Percentiles rank a stretch among this genome's conserved stretches.
Conservation (phyloP, 2,888 invertebrate genomes). For the Hyalella azteca region DNA sequence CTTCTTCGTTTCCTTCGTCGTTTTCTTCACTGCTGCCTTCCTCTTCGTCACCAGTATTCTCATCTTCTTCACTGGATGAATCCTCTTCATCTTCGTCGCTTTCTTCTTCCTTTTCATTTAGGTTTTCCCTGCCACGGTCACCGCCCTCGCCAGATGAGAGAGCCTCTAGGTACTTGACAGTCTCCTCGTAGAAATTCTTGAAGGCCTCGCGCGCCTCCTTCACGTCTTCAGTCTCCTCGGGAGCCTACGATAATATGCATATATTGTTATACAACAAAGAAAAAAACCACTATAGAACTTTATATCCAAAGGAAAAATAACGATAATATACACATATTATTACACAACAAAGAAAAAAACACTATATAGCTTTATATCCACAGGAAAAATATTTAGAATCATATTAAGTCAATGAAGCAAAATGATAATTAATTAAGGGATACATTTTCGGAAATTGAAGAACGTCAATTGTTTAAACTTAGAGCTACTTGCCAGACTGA, state of each 20-base stretch:
- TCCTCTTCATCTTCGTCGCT: conserved; percentile 12
- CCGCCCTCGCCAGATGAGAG: conserved; percentile 4
- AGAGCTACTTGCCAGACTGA: too few species aligned
- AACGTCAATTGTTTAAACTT: too few species aligned
- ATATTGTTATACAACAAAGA: too few species aligned
- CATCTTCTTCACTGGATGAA: not conserved
- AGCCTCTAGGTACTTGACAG: conserved; percentile 8
- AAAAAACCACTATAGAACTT: too few species aligned
- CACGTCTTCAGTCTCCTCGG: conserved; percentile 31
- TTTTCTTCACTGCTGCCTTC: not conserved
- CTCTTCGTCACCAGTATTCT: not conserved
- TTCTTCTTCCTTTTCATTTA: not conserved
- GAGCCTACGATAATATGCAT: conserved; percentile 22
- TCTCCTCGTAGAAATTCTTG: conserved; percentile 17
- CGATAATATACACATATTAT: too few species aligned
- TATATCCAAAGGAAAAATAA: too few species aligned
- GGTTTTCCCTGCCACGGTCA: not conserved
- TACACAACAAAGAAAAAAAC: too few species aligned
- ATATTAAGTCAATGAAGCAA: too few species aligned
- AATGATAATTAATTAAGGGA: too few species aligned
- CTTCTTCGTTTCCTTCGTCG: not conserved
- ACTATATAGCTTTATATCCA: too few species aligned
- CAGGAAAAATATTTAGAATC: too few species aligned
- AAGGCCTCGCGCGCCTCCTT: conserved; percentile 31
- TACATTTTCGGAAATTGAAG: too few species aligned